phyloP scores from a whole-genome alignment of 2,888 invertebrate genomes.

The Empis livida region DNA sequence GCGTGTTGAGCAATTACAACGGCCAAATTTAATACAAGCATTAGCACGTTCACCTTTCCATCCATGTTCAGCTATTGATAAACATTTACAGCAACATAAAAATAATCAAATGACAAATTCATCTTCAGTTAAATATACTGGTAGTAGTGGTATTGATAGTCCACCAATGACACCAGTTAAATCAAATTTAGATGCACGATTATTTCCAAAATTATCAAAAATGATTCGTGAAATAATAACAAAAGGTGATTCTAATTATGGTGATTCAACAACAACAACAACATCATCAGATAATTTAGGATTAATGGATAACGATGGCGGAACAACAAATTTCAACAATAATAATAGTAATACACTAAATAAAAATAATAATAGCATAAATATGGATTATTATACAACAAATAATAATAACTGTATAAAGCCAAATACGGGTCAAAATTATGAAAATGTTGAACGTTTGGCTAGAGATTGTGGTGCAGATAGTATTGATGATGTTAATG shows the following conservation, averaged over 20 bases:
- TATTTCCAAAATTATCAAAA: slow-evolving; percentile 74
- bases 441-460: slow-evolving; percentile 25
- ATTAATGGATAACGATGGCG: background rate
- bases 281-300: slow-evolving; percentile 16
- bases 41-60: slow-evolving; percentile 79
- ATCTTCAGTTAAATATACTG: background rate
- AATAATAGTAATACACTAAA: slow-evolving; percentile 1
- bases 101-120: background rate
- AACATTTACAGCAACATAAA: slow-evolving; percentile 32
- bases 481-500: slow-evolving; percentile 62
- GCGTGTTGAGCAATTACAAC: slow-evolving; percentile 89
- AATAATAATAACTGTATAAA: background rate
- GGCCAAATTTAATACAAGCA: slow-evolving; percentile 79
- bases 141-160: slow-evolving; percentile 15
- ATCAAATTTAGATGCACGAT: slow-evolving; percentile 52
- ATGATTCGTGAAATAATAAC: slow-evolving; percentile 28
- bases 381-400: background rate
- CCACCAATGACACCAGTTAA: slow-evolving; percentile 19
- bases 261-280: slow-evolving; percentile 7
- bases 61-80: slow-evolving; percentile 45
- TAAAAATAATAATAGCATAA: slow-evolving; percentile 1
- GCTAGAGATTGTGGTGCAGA: slow-evolving; percentile 38
- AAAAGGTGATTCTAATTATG: slow-evolving; percentile 9
- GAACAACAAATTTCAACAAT: slow-evolving; percentile 17
- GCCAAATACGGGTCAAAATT: slow-evolving; percentile 6